phyloP scores from a whole-genome alignment of 1,140 invertebrate species.

The Planococcus citri region DNA sequence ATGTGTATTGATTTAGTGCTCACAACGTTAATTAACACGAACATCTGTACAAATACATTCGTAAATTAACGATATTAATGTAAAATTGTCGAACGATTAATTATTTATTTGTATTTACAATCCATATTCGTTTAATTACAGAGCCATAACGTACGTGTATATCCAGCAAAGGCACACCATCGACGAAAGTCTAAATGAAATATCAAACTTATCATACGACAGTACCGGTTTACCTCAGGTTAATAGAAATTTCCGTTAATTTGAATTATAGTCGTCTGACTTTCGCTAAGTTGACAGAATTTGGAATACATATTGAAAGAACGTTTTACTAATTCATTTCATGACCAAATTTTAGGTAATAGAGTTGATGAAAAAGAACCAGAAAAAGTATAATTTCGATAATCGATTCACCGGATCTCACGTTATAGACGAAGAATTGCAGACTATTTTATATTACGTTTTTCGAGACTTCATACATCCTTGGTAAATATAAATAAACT shows the following conservation, averaged over 20 bases:
- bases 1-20: background rate
- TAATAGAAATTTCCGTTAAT: background rate
- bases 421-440: conserved; percentile 55
- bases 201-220: background rate
- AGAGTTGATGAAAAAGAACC: conserved; percentile 21
- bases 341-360: no score
- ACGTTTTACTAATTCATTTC: no score
- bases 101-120: no score
- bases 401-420: conserved; percentile 49
- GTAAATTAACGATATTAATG: no score
- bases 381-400: conserved; percentile 34
- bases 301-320: no score
- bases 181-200: background rate
- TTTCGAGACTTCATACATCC: conserved; percentile 64
- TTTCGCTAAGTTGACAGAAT: no score
- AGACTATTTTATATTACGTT: conserved; percentile 58
- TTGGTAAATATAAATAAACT: conserved; percentile 36
- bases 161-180: background rate
- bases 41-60: conserved; percentile 5
- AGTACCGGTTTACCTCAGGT: background rate
- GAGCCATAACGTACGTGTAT: background rate
- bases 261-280: no score
- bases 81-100: no score
- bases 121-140: no score
- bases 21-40: background rate